Evolutionary conservation across 2,113 vertebrate genomes (phyloP), one percentile per base, ranked within the genome.

Genomic region (Cynopterus brachyotis): DNA sequence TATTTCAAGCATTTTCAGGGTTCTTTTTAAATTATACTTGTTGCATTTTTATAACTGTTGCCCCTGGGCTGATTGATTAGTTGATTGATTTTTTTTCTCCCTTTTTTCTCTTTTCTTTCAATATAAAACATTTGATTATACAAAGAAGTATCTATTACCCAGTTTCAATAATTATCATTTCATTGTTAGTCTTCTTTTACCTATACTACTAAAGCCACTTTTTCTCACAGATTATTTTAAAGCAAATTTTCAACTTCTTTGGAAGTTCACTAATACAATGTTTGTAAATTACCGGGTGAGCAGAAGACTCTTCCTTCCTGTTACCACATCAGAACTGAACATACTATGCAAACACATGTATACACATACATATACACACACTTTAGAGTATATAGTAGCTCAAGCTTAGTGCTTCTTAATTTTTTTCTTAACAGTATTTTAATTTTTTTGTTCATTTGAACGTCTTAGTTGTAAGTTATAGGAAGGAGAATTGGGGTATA

Each of bases 391-490:
- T 32, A 96, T 26, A 72, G 50, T 73, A 69, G 64, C 17, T 79
- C 19, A 82, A 30, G 4, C 20, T 66, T 75, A 37, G 9, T 85
- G 62, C 32, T 78, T 89, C 37, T 8, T 92, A 55, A 15, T 92
- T 92, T 91, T 81, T 40, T 15, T 70, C 6, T 67, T 75, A 45
- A 59, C n/a, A 70, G 0, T 64, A 8, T 88, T 69, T 90, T 73
- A 22, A 73, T 59, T 85, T 94, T 86, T 85, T 86, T 95, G 37
- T 90, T 45, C 17, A 40, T 87, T 75, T 88, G 45, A 78, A 40
- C 28, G 93, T 96, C 91, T 26, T 83, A 79, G 78, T 70, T 73
- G 0, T 67, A 67, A 85, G 22, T 93, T 85, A 66, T 15, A 78
- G 47, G 79, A 91, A 69, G 2, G 79, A 16, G 50, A 66, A 81